phyloP scores from a whole-genome alignment of 2,797 vertebrate species.

The Rhinophrynus dorsalis region DNA sequence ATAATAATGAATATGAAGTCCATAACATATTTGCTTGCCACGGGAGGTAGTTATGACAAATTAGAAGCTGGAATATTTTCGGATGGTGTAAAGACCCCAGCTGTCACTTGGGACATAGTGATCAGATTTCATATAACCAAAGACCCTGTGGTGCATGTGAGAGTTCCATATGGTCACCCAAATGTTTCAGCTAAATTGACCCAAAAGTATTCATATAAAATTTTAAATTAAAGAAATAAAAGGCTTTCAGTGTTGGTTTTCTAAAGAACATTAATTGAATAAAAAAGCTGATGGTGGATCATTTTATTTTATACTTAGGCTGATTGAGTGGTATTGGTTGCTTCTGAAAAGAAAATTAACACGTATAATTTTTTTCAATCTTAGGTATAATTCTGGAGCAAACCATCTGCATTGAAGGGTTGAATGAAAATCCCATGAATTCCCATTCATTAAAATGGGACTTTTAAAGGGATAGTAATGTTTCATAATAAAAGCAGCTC shows the following conservation, averaged over 20 bases:
- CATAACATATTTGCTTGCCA: slow-evolving; percentile 98
- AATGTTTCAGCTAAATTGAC: slow-evolving; percentile 91
- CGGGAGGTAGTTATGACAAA: slow-evolving; percentile 99
- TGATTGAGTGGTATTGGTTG: background rate
- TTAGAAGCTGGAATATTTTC: slow-evolving; percentile 99
- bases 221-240: slow-evolving; percentile 69
- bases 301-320: background rate
- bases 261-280: slow-evolving; percentile 29
- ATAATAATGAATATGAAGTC: slow-evolving; percentile 73
- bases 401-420: too few species aligned
- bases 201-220: slow-evolving; percentile 66
- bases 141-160: slow-evolving; percentile 92
- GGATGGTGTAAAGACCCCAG: slow-evolving; percentile 98
- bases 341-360: background rate
- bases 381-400: too few species aligned
- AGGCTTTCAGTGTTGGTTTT: slow-evolving; percentile 57
- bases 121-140: slow-evolving; percentile 98
- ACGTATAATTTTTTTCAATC: too few species aligned
- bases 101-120: slow-evolving; percentile 98
- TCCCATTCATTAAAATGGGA: too few species aligned
- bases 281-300: slow-evolving; percentile 52
- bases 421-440: too few species aligned
- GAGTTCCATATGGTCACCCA: slow-evolving; percentile 99
- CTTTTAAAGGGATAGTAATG: too few species aligned
- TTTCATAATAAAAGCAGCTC: too few species aligned